Conservation (phyloP, 2,888 invertebrate genomes). For the Erpobdella octoculata region DNA sequence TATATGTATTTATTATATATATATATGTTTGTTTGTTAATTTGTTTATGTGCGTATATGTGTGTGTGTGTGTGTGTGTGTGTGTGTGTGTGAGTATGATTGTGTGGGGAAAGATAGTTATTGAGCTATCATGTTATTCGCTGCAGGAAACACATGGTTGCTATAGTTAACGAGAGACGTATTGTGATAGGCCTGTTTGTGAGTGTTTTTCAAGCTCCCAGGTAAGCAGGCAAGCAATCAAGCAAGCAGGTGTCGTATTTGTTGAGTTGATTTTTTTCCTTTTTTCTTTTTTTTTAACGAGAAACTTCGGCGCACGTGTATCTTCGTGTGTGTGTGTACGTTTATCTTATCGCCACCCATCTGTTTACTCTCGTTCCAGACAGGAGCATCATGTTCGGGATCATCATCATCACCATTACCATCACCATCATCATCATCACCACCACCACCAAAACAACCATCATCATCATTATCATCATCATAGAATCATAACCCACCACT, state of each 20-base stretch:
- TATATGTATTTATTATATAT: too few relatives aligned
- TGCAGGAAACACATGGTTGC: too few relatives aligned
- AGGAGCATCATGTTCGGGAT: neutral
- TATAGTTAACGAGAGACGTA: too few relatives aligned
- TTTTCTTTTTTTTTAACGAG: neutral
- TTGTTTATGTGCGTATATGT: neutral
- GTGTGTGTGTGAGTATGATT: neutral
- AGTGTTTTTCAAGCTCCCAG: too few relatives aligned
- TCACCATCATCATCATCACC: neutral
- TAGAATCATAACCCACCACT: too few relatives aligned
- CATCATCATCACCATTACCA: neutral
- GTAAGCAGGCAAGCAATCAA: neutral
- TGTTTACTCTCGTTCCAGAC: neutral
- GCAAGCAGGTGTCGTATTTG: neutral
- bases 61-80: neutral
- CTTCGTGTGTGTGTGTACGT: too few relatives aligned
- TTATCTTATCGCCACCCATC: too few relatives aligned
- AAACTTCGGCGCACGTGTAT: neutral
- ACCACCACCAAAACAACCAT: neutral
- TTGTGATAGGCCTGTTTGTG: too few relatives aligned
- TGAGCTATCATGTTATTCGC: neutral
- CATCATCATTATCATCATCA: too few relatives aligned
- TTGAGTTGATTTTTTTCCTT: neutral
- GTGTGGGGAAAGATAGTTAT: neutral
- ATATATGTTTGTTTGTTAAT: too few relatives aligned